Conservation (phyloP, 2,888 invertebrate species). For the Phoenoteleia sp. region DNA sequence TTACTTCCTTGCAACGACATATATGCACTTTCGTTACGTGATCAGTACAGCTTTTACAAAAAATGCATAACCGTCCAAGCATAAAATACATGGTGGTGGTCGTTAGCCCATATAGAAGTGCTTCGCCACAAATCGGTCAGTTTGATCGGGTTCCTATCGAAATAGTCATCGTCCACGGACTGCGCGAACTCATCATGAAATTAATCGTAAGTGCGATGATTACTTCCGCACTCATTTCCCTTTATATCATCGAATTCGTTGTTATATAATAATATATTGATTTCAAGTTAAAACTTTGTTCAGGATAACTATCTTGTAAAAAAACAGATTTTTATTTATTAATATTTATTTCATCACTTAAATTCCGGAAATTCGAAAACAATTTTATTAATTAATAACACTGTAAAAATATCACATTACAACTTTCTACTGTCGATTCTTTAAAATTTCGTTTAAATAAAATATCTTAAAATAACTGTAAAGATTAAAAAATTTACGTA, state of each 20-base stretch:
- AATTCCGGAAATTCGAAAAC: too few species aligned
- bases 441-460: too few species aligned
- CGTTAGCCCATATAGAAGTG: conserved; percentile 84
- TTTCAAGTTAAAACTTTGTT: too few species aligned
- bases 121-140: conserved; percentile 81
- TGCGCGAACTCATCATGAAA: conserved; percentile 78
- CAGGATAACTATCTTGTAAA: too few species aligned
- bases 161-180: conserved; percentile 75
- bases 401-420: too few species aligned
- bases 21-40: conserved; percentile 75
- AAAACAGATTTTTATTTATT: too few species aligned
- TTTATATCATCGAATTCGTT: neutral
- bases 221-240: neutral
- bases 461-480: too few species aligned
- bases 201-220: conserved; percentile 80
- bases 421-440: too few species aligned
- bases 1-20: conserved; percentile 80
- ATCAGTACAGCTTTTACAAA: conserved; percentile 51
- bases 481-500: too few species aligned
- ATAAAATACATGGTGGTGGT: conserved; percentile 82
- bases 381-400: too few species aligned
- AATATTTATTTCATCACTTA: too few species aligned
- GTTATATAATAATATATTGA: conserved; percentile 19
- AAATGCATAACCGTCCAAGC: conserved; percentile 73
- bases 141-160: conserved; percentile 81